phyloP scores from a whole-genome alignment of 2,113 vertebrate species.

The Zonotrichia leucophrys region DNA sequence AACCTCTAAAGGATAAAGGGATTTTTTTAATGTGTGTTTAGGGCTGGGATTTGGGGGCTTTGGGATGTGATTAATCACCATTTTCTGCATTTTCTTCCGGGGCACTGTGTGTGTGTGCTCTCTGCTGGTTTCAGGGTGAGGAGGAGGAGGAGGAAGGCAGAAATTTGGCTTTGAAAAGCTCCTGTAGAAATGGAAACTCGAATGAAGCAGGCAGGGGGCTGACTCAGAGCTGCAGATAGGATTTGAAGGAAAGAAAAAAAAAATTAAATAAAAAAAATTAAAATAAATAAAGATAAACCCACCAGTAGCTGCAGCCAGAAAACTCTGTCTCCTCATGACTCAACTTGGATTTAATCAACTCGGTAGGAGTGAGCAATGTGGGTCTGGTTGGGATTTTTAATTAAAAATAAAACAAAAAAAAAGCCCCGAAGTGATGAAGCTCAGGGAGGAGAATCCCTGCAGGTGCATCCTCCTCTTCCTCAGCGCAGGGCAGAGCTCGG shows the following conservation, averaged over 20 bases:
- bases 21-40: neutral
- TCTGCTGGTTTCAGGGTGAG: slow-evolving; percentile 3
- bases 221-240: slow-evolving; percentile 78
- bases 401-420: fast-evolving
- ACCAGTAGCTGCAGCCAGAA: slow-evolving; percentile 1
- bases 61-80: neutral
- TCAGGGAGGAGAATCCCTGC: neutral
- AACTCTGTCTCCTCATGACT: slow-evolving; percentile 73
- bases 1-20: neutral
- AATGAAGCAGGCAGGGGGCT: slow-evolving; percentile 54
- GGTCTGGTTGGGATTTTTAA: neutral
- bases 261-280: neutral
- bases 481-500: neutral
- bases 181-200: slow-evolving; percentile 66
- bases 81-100: neutral
- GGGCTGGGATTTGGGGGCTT: neutral
- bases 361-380: neutral
- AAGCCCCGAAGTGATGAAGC: too few species aligned
- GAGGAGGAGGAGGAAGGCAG: slow-evolving; percentile 38
- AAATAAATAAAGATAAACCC: neutral
- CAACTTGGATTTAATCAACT: slow-evolving; percentile 63
- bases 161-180: slow-evolving; percentile 46
- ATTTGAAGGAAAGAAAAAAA: slow-evolving; percentile 5
- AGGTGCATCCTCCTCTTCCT: too few species aligned
- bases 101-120: neutral